Base-by-base conservation (phyloP, 2,113 vertebrate genomes). In the Sinocyclocheilus grahami region DNA sequence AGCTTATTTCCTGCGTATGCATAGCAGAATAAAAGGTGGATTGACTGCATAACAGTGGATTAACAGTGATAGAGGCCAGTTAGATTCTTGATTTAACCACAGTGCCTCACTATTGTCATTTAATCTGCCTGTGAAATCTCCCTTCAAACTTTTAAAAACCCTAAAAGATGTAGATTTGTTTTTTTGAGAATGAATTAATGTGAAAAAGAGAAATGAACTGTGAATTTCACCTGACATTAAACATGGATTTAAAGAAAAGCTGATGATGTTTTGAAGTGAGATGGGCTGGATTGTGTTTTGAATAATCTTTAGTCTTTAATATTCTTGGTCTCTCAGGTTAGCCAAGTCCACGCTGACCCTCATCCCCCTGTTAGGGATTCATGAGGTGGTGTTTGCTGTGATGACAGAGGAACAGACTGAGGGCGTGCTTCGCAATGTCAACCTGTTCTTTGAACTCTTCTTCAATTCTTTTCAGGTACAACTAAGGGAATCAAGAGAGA, bases 321-420 rank as follows among this genome's bases (percentile, higher is more conserved):
- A 8, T 60, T 8, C 65, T 33, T 84, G 69, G 22, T 27, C 79
- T 67, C 39, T 13, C 87, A 98, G 97, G 89, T 90, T 98, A 86
- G 97, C 97, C 84, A 97, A 96, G 91, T 97, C 97, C 60, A 97
- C 97, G 0, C 72, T 97, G 94, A 97, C 96, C 1, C 95, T 98
- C 85, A 97, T 97, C 76, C 96, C 97, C 0, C 93, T 98, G 33
- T 94, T 97, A 94, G 97, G 97, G 18, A 97, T 96, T 18, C 97
- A 98, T 1, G 97, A 97, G 83, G 94, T 97, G 83, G 94, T 97
- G 88, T 97, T 97, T 88, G 96, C 96, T 30, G 95, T 96, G 39
- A 92, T 97, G 86, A 94, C 95, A 18, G 95, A 96, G 0, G 96
- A 97, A 33, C 94, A 96, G 0, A 95, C 93, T 63, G 94, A 89